Evolutionary conservation across 2,888 invertebrate genomes (phyloP), one percentile per base, ranked within the genome.

Genomic region (Watsonalla cultraria): DNA sequence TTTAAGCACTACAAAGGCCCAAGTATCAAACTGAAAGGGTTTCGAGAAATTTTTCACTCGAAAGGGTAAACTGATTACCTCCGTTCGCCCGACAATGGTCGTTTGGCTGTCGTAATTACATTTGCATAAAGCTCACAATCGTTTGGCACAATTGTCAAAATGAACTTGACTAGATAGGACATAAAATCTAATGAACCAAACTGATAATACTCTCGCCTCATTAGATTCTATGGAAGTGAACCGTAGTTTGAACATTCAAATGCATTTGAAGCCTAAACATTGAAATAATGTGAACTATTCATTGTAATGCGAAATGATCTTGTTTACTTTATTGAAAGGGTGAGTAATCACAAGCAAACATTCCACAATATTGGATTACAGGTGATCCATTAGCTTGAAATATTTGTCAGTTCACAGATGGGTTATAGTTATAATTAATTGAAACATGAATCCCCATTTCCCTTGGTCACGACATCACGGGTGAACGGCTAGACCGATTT

Each of bases 171-270:
- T 71, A 72, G 76, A 80, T 82, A 68, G 71, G 62, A 70, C 77
- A 75, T 82, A 77, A 81, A 84, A 81, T 82, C 76, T 83, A 85
- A 87, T 85, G 86, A 81, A 75, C 72, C 76, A 66, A 73, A 74
- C 74, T 80, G 78, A 78, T 84, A 82, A 82, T 80, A 68, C 78
- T 62, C 68, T 60, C 65, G 76, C 65, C 76, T 82, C 81, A 84
- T 85, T 86, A 82, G 72, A 72, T 74, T 56, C 62, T 54, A 61
- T 55, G 51, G 62, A 64, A 63, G 58, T 50, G 49, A 54, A 61
- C 14, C 46, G 54, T 56, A 56, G 58, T 57, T 54, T 52, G 54
- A 55, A 48, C 51, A 54, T 59, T 52, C 55, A 52, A 54, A 55
- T 61, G 61, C 59, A 57, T 60, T 62, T 54, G 51, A 55, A 51